These are phyloP conservation scores for Sigmodon hispidus DNA, from an alignment of 2,113 vertebrate genomes.

Conservation along the genomic window DNA sequence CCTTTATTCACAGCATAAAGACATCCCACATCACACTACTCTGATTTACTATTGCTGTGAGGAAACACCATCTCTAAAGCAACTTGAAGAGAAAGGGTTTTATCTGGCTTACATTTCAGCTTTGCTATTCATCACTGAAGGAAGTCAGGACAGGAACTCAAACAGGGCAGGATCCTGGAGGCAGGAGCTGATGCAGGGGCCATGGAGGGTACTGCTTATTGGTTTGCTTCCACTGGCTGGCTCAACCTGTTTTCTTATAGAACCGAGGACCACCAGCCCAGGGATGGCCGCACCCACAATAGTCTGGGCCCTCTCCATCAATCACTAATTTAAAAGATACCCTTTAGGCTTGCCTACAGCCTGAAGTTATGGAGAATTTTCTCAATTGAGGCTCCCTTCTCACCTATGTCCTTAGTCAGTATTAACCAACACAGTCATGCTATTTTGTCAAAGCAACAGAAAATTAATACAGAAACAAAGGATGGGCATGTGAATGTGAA, in stretches of 20 bases:
- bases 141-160: neutral
- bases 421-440: neutral
- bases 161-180: neutral
- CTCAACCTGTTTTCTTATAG: neutral
- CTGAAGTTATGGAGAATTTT: neutral
- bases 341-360: neutral
- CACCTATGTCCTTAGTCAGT: neutral
- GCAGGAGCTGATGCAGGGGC: neutral
- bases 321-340: neutral
- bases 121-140: neutral
- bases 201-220: neutral
- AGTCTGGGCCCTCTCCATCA: neutral
- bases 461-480: neutral
- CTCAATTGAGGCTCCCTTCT: neutral
- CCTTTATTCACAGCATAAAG: too few relatives aligned
- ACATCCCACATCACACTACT: too few relatives aligned
- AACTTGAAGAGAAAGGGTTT: neutral
- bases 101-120: too few relatives aligned
- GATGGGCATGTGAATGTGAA: neutral
- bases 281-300: too few relatives aligned
- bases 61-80: neutral
- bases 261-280: neutral
- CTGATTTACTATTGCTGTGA: too few relatives aligned
- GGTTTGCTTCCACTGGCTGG: neutral
- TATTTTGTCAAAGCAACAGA: neutral